These are phyloP conservation scores for Cassiopea xamachana DNA, from an alignment of 30 jellyfish, hydroid and myxozoan genomes.

Conservation along the genomic window DNA sequence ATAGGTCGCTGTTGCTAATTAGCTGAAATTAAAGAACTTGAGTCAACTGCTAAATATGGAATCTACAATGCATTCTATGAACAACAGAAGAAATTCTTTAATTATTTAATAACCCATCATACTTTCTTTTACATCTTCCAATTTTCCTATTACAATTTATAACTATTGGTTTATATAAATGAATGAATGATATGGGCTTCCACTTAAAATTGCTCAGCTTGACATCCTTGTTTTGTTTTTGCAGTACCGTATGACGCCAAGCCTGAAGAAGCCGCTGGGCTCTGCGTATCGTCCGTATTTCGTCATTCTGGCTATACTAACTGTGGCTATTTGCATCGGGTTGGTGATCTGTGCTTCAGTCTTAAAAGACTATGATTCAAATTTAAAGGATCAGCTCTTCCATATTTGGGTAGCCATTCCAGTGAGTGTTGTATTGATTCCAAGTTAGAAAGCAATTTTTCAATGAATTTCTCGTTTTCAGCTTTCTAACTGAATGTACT, in stretches of 20 bases:
- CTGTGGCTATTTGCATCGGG: slow-evolving; percentile 76
- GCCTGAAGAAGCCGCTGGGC: slow-evolving; percentile 66
- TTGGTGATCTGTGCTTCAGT: slow-evolving; percentile 72
- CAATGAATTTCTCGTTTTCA: no score
- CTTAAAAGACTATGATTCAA: slow-evolving; percentile 62
- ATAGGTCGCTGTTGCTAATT: no score
- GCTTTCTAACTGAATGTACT: no score
- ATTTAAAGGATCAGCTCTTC: slow-evolving; percentile 77
- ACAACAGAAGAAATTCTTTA: no score
- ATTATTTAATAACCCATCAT: no score
- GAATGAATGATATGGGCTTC: neutral
- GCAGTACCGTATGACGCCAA: slow-evolving; percentile 78
- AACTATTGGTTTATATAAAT: no score
- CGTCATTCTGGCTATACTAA: slow-evolving; percentile 45
- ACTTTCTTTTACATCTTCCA: no score
- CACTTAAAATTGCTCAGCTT: neutral
- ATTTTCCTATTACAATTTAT: no score
- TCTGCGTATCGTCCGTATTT: slow-evolving; percentile 79
- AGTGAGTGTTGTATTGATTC: slow-evolving; percentile 35
- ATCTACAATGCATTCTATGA: no score
- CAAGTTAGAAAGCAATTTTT: no score
- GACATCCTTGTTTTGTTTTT: neutral
- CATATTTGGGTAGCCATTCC: slow-evolving; percentile 96
- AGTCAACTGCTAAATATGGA: no score
- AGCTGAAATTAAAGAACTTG: no score